Evolutionary conservation across 1,140 invertebrate species (phyloP), one percentile per base, ranked within the genome.

Genomic region (Coboldia fuscipes): DNA sequence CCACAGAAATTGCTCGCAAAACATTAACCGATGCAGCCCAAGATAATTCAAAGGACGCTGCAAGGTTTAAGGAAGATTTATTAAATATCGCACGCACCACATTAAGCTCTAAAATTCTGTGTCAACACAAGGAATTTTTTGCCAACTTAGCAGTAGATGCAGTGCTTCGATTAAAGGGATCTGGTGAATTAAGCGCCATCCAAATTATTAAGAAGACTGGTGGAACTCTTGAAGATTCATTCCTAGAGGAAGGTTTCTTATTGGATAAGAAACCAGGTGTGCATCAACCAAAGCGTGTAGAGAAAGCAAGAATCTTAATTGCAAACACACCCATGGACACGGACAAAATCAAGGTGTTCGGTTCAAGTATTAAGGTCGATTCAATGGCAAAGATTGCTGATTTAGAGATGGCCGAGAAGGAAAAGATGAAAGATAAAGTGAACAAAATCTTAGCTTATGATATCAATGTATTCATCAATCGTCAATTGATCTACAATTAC

Each of bases 291-390:
- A 82, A 88, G 47, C 65, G 68, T 12, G 48, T 97, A 45, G 86
- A 94, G 60, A 94, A 79, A 51, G 90, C 90, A 9, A 80, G 76
- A 49, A 97, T 99, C 50, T 68, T 99, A 10, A 92, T 99, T 50
- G 94, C 94, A n/a, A 99, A 99, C 51, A 99, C 96, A 22, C 88
- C 96, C 0, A 99, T 99, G 96, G 96, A 99, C 56, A 93, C 92
- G 14, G 96, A 99, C 50, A 99, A 99, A 62, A 96, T 99, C 41
- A 98, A 97, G 68, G 84, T 98, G n/a, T 99, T 98, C 66, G 94
- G 93, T 34, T 96, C 92, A 12, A 75, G 88, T 42, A 90, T 98
- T 36, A 76, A 88, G 47, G 93, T 98, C 1, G 94, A 99, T 57
- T 94, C 90, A 0, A 78, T 97, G 63, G 81, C 93, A 3, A 97